These are phyloP conservation scores for Macaria liturata DNA, from an alignment of 2,888 invertebrate species.

Conservation along the genomic window DNA sequence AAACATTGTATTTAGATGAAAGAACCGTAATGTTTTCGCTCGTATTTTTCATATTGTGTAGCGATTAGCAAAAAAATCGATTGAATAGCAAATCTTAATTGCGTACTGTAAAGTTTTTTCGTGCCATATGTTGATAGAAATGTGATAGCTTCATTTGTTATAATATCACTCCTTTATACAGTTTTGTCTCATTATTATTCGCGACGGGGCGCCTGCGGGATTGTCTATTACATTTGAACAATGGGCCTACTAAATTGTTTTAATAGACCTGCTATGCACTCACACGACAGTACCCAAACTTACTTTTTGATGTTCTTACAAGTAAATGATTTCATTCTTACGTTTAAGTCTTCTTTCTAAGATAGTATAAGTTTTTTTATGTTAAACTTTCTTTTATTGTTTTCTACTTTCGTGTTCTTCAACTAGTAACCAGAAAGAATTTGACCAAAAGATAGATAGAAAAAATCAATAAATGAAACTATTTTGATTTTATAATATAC, in stretches of 20 bases:
- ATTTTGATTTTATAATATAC: no score
- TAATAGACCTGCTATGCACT: constrained; percentile 58
- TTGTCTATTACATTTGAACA: constrained; percentile 68
- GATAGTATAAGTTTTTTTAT: no score
- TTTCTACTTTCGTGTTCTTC: no score
- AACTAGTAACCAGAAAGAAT: no score
- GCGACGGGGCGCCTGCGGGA: constrained; percentile 68
- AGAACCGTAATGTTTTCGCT: no score
- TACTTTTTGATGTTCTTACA: no score
- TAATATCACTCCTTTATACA: constrained; percentile 56
- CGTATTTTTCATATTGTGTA: not conserved
- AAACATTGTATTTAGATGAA: no score
- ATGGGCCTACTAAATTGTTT: constrained; percentile 78
- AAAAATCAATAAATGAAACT: no score
- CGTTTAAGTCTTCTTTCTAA: no score
- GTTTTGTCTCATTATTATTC: constrained; percentile 76
- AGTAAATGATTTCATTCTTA: not conserved
- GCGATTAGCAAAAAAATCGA: constrained; percentile 36
- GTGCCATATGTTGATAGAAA: constrained; percentile 65
- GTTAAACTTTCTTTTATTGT: no score
- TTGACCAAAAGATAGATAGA: no score
- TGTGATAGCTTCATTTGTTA: constrained; percentile 78
- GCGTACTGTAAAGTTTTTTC: constrained; percentile 49
- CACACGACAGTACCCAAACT: constrained; percentile 2
- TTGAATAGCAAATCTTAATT: constrained; percentile 37